Conservation (phyloP, 2,797 vertebrate genomes). For the Parotocinclus haroldoi region DNA sequence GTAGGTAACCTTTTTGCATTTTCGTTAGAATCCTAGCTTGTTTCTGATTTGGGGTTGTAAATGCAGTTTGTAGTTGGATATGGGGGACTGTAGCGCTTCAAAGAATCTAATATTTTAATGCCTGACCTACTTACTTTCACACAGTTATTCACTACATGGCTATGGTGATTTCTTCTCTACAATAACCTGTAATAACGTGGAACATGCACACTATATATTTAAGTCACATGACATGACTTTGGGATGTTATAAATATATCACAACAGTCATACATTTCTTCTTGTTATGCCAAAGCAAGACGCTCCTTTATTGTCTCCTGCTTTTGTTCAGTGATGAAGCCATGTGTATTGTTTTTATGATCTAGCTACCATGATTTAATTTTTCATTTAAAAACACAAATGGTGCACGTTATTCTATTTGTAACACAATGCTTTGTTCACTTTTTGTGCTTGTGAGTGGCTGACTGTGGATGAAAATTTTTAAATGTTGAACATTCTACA, state of each 20-base stretch:
- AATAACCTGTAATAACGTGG: no score
- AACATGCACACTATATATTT: no score
- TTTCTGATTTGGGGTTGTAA: no score
- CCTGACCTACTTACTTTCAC: not conserved
- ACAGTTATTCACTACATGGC: no score
- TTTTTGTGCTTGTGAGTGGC: slow-evolving; percentile 11
- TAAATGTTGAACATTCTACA: no score
- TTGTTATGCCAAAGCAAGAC: no score
- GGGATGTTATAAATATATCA: not conserved
- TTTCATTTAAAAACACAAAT: not conserved
- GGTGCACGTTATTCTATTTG: not conserved
- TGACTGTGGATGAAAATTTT: slow-evolving; percentile 10
- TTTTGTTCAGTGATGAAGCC: slow-evolving; percentile 9
- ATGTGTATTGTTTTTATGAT: slow-evolving; percentile 5
- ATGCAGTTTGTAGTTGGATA: no score
- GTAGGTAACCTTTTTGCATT: no score
- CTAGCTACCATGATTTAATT: not conserved
- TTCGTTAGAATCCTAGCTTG: no score
- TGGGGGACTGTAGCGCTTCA: not conserved
- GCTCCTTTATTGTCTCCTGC: no score
- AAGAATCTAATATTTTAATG: not conserved
- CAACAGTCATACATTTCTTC: not conserved
- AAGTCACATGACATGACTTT: no score
- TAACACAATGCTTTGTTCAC: slow-evolving; percentile 13
- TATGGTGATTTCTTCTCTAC: no score